These are phyloP conservation scores for Mylabris sibirica DNA, from an alignment of 2,888 invertebrate genomes.

Conservation along the genomic window DNA sequence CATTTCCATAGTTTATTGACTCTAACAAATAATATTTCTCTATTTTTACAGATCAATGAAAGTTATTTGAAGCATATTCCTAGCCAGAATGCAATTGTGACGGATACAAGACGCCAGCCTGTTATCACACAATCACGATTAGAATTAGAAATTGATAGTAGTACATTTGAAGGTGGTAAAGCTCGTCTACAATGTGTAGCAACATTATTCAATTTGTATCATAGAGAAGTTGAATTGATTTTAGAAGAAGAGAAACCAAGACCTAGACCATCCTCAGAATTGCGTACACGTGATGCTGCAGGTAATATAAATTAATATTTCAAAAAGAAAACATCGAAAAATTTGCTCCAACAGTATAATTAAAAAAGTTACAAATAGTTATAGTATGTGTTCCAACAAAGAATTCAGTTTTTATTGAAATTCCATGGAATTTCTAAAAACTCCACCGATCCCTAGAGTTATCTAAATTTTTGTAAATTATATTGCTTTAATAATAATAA, in stretches of 20 bases:
- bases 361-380: background rate
- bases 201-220: conserved; percentile 73
- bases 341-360: background rate
- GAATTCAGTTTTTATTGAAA: conserved; percentile 1
- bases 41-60: conserved; percentile 31
- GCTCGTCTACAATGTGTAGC: conserved; percentile 73
- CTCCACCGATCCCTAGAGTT: too few relatives aligned
- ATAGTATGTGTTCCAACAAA: background rate
- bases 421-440: conserved; percentile 3
- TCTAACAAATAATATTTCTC: background rate
- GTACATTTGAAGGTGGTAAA: conserved; percentile 71
- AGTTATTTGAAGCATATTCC: conserved; percentile 38
- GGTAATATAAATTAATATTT: conserved; percentile 57
- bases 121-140: conserved; percentile 57
- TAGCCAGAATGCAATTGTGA: conserved; percentile 42
- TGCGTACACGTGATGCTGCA: conserved; percentile 73
- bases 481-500: background rate
- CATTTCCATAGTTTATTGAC: background rate
- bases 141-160: conserved; percentile 69
- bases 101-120: conserved; percentile 44
- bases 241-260: conserved; percentile 79
- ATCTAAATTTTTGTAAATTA: background rate
- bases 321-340: background rate
- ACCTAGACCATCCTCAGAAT: conserved; percentile 76
- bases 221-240: conserved; percentile 68